These are phyloP conservation scores for Furcifer pardalis DNA, from an alignment of 2,797 vertebrate genomes.

Conservation along the genomic window DNA sequence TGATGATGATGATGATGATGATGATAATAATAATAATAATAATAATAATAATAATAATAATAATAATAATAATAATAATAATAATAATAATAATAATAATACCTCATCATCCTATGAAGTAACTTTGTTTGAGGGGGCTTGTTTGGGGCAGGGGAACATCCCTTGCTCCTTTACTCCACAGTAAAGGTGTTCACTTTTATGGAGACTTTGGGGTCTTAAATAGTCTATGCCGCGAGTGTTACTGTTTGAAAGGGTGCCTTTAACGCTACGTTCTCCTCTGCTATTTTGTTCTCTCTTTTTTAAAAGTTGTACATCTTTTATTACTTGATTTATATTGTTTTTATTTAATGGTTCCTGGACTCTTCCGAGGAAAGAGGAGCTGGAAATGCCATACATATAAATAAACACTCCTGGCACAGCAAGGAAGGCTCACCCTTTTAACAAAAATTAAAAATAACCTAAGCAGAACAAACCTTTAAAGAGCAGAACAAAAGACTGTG, in stretches of 20 bases:
- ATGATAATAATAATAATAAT: too few species aligned
- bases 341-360: neutral
- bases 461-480: neutral
- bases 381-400: neutral
- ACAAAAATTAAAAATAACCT: neutral
- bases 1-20: too few species aligned
- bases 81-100: too few species aligned
- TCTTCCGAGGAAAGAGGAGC: too few species aligned
- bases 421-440: neutral
- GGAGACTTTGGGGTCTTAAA: neutral
- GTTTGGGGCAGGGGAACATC: neutral
- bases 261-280: neutral
- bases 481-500: neutral
- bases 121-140: neutral
- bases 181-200: neutral
- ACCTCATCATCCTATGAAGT: neutral
- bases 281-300: neutral
- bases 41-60: too few species aligned
- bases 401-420: neutral
- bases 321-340: neutral
- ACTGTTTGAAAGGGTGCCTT: neutral
- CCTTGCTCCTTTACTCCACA: neutral
- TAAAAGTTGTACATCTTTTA: neutral
- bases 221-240: neutral
- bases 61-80: too few species aligned